These are phyloP conservation scores for Oenanthe melanoleuca DNA, from an alignment of 2,113 vertebrate genomes.

Conservation along the genomic window DNA sequence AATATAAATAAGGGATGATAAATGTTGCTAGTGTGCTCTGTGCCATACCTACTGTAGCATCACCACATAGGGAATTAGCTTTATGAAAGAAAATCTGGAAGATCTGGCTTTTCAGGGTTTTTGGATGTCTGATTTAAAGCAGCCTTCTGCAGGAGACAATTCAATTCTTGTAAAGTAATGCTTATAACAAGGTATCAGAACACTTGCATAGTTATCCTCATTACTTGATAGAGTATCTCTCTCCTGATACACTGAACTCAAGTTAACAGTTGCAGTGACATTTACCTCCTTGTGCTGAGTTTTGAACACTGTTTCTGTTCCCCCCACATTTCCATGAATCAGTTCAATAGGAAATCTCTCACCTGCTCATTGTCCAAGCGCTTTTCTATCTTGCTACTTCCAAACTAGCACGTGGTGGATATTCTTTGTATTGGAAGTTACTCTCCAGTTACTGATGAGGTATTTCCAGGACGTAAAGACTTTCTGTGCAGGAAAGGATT, in stretches of 20 bases:
- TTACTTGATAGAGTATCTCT: too few relatives aligned
- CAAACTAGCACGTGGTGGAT: neutral
- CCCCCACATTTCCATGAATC: neutral
- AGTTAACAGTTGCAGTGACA: neutral
- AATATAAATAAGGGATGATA: neutral
- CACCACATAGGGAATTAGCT: neutral
- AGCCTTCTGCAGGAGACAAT: neutral
- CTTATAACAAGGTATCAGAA: neutral
- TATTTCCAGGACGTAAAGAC: neutral
- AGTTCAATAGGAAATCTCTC: neutral
- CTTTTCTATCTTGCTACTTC: neutral
- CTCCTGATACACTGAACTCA: neutral
- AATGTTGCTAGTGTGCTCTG: neutral
- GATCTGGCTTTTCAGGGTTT: neutral
- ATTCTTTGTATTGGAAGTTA: neutral
- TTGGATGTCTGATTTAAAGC: neutral
- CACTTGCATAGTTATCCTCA: neutral
- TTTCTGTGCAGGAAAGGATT: neutral
- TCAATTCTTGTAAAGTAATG: fast-evolving
- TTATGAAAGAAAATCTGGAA: neutral
- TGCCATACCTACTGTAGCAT: neutral
- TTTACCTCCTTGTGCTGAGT: neutral
- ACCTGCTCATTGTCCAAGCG: neutral
- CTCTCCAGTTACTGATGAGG: neutral
- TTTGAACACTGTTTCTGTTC: neutral